Base-by-base conservation (phyloP, 2,113 vertebrate genomes). In the Smithornis capensis region DNA sequence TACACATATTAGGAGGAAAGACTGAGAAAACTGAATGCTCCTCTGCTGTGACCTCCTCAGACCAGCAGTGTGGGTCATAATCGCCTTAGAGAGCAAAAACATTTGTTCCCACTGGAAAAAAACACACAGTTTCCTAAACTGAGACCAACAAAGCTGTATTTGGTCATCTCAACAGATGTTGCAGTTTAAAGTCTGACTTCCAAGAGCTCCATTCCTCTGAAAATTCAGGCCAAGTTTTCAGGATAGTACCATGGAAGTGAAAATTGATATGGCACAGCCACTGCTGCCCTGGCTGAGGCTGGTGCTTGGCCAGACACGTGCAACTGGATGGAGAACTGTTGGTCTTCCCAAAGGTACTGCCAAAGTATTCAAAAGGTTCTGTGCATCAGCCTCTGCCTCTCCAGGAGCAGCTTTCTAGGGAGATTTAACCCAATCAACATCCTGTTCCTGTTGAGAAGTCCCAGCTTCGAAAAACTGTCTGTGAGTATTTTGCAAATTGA, bases 261-360 rank as follows among this genome's bases (percentile, higher is more conserved):
- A 4, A 37, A 6, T 38, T 37, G 35, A 4, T 11, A 19, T 19
- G 31, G 60, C 21, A 35, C n/a, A 75, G 38, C 28, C 62, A 28
- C 35, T n/a, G 77, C 35, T 83, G 35, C 7, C 53, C 24, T 1
- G 0, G 16, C 37, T 21, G 4, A 37, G 28, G 8, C 25, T 56
- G n/a, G n/a, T 31, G 38, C 29, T 49, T 5, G n/a, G 22, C 29
- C 49, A 49, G 53, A 40, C 1, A 1, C 0, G 0, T 31, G 28
- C 31, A 53, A 2, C 40, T 28, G 14, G 25, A 5, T 53, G 55
- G 19, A 70, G 22, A 57, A 8, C 11, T 10, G 10, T 10, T 79
- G 49, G 7, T 38, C 49, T 49, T 74, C 65, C 47, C 56, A 84
- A 17, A 19, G 19, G 22, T 10, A 25, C 40, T 5, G 4, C 9